Base-by-base conservation (phyloP, 2,888 invertebrate species). In the Drosophila stalkeri region DNA sequence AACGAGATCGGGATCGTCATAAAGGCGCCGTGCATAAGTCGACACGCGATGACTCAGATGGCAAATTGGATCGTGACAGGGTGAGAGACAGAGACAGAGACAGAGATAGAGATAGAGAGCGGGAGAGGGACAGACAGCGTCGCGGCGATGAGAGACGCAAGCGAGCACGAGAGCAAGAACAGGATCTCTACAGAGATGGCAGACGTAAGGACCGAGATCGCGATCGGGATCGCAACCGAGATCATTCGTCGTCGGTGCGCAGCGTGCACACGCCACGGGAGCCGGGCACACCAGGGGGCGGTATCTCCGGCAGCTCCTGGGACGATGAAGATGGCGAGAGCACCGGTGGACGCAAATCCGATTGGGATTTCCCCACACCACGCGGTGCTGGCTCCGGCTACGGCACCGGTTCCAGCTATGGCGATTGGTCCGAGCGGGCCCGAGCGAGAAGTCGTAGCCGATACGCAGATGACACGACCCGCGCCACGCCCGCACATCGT, bases 321-420 rank as follows among this genome's bases (percentile, higher is more conserved):
- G 97, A 97, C 76, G 97, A 97, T 77, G 96, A 96, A 56, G 93
- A 93, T 44, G 90, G 90, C 23, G 91, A 91, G 8, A 57, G 64
- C 39, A 20, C 8, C 51, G 54, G 65, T 7, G 54, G 57, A 6
- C 89, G 86, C 23, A 96, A 95, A 82, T 98, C 98, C 0, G 95
- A 96, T 60, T 99, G 99, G 99, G 99, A 99, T 93, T 96, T 97
- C 91, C 98, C 98, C 0, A 98, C 98, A 0, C 99, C 98, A 0
- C 93, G 62, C 9, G 49, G 72, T 92, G 93, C 66, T 87, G 92
- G 79, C 37, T 79, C 79, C 23, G 75, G 75, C 23, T 72, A 64
- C n/a, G 65, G 65, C 44, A 62, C 44, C 9, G 41, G 65, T 18
- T 59, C 69, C 20, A 60, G 47, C 14, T 46, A 20, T 5, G 61